phyloP scores from a whole-genome alignment of 2,113 vertebrate genomes.

The Limnothrissa miodon region DNA sequence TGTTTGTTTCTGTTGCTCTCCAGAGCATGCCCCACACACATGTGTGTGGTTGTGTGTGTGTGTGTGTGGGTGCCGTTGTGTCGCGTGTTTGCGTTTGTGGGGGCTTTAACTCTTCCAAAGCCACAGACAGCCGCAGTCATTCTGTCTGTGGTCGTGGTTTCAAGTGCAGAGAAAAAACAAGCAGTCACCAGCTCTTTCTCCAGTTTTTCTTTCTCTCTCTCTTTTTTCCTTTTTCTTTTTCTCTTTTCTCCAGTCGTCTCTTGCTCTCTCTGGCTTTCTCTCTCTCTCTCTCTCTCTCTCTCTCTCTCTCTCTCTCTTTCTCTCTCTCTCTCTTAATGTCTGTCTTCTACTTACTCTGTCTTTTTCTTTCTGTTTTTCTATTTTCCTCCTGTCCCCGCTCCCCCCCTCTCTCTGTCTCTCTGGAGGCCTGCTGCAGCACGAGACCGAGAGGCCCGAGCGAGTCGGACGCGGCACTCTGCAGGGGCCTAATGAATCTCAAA shows the following conservation, averaged over 20 bases:
- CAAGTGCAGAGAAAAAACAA: conserved; percentile 50
- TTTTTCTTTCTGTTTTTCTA: neutral
- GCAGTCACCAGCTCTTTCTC: conserved; percentile 43
- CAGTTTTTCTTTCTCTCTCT: neutral
- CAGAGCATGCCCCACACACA: neutral
- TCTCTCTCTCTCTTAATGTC: neutral
- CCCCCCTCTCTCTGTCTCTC: conserved; percentile 14
- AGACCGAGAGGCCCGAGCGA: neutral
- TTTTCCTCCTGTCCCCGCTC: conserved; percentile 6
- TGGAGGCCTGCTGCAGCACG: neutral
- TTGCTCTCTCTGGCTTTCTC: neutral
- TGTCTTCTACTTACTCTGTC: neutral
- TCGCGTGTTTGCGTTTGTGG: conserved; percentile 53
- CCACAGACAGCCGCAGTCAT: conserved; percentile 65
- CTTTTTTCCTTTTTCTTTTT: neutral
- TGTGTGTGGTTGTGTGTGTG: conserved; percentile 31
- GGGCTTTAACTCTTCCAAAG: conserved; percentile 50
- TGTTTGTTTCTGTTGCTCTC: conserved; percentile 19
- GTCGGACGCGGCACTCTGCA: neutral
- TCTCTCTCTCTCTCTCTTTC: neutral
- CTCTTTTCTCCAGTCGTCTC: neutral
- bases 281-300: neutral
- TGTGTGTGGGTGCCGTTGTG: conserved; percentile 27
- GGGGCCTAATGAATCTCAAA: neutral
- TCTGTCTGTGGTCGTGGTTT: conserved; percentile 65